Evolutionary conservation across 2,113 vertebrate genomes (phyloP).

Genomic region (Pundamilia nyererei): DNA sequence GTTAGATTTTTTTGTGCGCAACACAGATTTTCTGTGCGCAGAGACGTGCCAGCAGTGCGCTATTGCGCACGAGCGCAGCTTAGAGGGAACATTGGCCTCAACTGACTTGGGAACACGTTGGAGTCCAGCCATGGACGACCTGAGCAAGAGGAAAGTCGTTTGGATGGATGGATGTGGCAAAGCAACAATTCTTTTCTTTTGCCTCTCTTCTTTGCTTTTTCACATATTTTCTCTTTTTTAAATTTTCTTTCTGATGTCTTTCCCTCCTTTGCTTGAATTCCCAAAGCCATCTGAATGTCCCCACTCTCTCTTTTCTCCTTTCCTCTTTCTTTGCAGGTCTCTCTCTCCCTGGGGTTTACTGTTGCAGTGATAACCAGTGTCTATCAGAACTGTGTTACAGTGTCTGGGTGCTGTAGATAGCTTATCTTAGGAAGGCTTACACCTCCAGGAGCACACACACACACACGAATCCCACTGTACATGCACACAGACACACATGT

Average conservation of each 20-base stretch:
- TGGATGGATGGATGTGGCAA: background rate
- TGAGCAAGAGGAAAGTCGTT: background rate
- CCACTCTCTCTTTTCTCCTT: background rate
- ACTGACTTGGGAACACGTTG: background rate
- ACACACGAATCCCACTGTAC: background rate
- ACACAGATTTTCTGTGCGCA: no score
- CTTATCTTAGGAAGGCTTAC: slow-evolving; percentile 37
- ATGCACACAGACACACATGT: background rate
- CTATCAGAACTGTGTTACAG: background rate
- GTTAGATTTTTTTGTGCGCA: no score
- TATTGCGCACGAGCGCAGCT: accelerated
- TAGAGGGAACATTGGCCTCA: no score
- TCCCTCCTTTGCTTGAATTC: background rate
- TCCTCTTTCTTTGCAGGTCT: background rate
- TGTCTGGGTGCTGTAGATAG: slow-evolving; percentile 38
- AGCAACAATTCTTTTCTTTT: background rate
- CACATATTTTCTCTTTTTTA: background rate
- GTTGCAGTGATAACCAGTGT: slow-evolving; percentile 11
- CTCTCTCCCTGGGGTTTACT: background rate
- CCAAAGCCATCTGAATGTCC: background rate
- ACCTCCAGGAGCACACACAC: background rate
- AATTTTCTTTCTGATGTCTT: background rate
- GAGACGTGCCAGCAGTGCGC: no score
- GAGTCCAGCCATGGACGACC: background rate
- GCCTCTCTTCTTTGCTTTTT: background rate